Evolutionary conservation across 2,113 vertebrate species (phyloP).

Genomic region (Peromyscus leucopus): DNA sequence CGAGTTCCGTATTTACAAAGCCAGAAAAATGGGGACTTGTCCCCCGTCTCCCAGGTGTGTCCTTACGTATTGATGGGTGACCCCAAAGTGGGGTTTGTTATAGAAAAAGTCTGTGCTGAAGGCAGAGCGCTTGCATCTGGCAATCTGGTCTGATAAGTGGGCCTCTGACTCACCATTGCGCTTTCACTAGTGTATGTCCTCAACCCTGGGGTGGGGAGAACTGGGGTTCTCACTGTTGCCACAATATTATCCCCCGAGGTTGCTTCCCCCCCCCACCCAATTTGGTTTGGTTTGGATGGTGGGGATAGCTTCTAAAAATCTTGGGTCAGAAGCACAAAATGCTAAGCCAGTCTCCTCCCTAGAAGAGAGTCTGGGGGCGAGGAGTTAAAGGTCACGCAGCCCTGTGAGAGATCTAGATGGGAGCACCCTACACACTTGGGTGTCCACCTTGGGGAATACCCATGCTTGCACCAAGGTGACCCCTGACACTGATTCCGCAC

Average conservation of each 20-base stretch:
- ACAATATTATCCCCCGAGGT: background rate
- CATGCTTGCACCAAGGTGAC: background rate
- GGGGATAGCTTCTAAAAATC: conserved; percentile 23
- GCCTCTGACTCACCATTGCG: conserved; percentile 30
- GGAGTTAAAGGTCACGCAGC: background rate
- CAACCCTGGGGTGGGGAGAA: background rate
- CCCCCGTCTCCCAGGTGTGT: conserved; percentile 80
- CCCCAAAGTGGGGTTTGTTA: conserved; percentile 71
- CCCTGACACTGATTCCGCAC: background rate
- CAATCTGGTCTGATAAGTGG: conserved; percentile 56
- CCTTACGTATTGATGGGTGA: conserved; percentile 80
- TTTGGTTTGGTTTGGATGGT: background rate
- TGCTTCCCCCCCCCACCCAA: too few relatives aligned
- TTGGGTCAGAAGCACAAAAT: conserved; percentile 31
- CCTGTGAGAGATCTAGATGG: background rate
- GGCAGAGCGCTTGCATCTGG: conserved; percentile 70
- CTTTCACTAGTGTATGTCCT: conserved; percentile 6
- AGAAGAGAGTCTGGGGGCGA: background rate
- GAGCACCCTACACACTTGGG: background rate
- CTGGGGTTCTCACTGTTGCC: conserved; percentile 25
- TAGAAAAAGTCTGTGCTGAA: conserved; percentile 69
- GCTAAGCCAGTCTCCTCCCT: background rate
- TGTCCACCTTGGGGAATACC: background rate
- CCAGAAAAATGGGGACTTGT: conserved; percentile 77
- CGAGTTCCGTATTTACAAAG: conserved; percentile 78